Conservation (phyloP, 2,113 vertebrate species). For the Apistogramma diplotaenia region DNA sequence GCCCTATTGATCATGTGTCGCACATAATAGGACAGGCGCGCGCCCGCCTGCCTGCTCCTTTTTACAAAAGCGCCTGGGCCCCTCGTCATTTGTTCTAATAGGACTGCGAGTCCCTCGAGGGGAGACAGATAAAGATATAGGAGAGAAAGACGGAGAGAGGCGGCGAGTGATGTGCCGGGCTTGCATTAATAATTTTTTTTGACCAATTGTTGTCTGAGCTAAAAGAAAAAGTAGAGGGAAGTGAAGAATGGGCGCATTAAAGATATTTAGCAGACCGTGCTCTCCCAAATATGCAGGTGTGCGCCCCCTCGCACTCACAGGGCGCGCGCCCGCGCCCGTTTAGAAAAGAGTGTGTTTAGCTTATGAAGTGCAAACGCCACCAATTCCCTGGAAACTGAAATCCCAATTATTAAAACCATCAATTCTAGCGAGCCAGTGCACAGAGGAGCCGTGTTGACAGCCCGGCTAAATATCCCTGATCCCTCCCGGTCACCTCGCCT, state of each 20-base stretch:
- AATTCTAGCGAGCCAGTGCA: conserved; percentile 89
- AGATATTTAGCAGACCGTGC: conserved; percentile 26
- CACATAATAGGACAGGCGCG: conserved; percentile 99
- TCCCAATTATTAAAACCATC: conserved; percentile 99
- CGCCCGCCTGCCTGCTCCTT: conserved; percentile 80
- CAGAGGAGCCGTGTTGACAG: conserved; percentile 91
- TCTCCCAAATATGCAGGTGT: not conserved
- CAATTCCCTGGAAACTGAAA: conserved; percentile 91
- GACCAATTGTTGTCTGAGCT: conserved; percentile 34
- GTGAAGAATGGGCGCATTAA: conserved; percentile 28
- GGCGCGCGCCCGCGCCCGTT: not conserved
- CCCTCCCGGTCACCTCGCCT: conserved; percentile 98
- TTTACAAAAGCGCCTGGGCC: conserved; percentile 93
- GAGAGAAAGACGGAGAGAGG: not conserved
- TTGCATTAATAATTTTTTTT: conserved; percentile 39
- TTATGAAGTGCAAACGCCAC: conserved; percentile 81
- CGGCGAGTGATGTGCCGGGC: conserved; percentile 2
- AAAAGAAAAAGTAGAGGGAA: not conserved
- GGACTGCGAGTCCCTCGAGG: conserved; percentile 85
- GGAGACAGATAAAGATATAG: conserved; percentile 59
- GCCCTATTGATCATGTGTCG: conserved; percentile 99
- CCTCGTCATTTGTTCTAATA: conserved; percentile 98
- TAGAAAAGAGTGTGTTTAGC: conserved; percentile 57
- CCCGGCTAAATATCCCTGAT: conserved; percentile 97
- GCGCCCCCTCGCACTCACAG: not conserved